phyloP scores from a whole-genome alignment of 2,888 invertebrate species.

The Leuctra nigra region DNA sequence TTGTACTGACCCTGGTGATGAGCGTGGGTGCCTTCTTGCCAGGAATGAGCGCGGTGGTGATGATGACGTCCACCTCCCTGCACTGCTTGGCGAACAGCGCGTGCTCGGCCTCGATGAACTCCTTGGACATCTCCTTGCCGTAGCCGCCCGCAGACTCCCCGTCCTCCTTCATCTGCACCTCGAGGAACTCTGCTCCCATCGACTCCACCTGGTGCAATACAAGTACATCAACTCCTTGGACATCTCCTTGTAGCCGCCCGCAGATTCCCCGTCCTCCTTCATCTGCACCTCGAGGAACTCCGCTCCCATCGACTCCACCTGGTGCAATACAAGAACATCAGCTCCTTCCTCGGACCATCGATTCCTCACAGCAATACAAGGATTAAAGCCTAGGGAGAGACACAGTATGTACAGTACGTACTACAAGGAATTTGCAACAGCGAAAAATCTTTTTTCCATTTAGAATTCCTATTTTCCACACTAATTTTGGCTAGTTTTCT shows the following conservation, averaged over 20 bases:
- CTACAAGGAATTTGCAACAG: no score
- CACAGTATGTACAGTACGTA: no score
- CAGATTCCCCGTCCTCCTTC: slow-evolving; percentile 63
- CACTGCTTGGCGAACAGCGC: slow-evolving; percentile 81
- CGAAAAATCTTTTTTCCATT: no score
- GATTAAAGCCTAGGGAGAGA: no score
- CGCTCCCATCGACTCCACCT: slow-evolving; percentile 77
- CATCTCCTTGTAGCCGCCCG: slow-evolving; percentile 81
- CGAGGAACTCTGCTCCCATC: slow-evolving; percentile 81
- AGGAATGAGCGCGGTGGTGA: slow-evolving; percentile 85
- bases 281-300: slow-evolving; percentile 76
- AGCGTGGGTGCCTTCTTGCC: slow-evolving; percentile 77
- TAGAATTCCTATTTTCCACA: no score
- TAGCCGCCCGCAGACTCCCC: slow-evolving; percentile 68
- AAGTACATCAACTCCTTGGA: slow-evolving; percentile 79
- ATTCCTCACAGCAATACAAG: no score
- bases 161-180: slow-evolving; percentile 67
- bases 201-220: slow-evolving; percentile 61
- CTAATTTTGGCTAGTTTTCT: no score
- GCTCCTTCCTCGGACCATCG: no score
- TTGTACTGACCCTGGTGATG: slow-evolving; percentile 67
- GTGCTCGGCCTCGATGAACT: slow-evolving; percentile 79
- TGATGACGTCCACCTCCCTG: slow-evolving; percentile 77
- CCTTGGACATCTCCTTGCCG: slow-evolving; percentile 81
- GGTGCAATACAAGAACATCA: no score